phyloP scores from a whole-genome alignment of 2,113 vertebrate genomes.

The Odocoileus hemionus region DNA sequence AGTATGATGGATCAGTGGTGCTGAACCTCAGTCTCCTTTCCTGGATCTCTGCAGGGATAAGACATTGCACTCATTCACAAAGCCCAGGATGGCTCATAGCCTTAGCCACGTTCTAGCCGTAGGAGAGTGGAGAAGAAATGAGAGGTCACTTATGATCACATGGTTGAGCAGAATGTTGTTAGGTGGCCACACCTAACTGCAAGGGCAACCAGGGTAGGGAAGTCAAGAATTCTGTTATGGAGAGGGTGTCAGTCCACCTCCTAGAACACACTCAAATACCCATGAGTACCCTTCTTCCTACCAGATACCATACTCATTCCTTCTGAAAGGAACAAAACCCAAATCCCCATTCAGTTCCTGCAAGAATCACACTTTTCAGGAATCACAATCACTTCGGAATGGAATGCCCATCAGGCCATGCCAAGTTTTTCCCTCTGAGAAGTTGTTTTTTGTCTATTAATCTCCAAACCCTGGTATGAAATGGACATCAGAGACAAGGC shows the following conservation, averaged over 20 bases:
- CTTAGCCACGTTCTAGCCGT: background rate
- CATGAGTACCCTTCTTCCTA: too few relatives aligned
- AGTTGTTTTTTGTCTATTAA: background rate
- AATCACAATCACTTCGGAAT: background rate
- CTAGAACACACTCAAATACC: background rate
- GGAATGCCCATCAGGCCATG: background rate
- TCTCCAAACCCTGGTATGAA: background rate
- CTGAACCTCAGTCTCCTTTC: background rate
- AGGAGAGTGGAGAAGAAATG: background rate
- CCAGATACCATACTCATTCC: background rate
- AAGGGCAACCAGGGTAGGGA: background rate
- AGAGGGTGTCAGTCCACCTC: background rate
- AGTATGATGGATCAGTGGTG: background rate
- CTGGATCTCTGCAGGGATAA: background rate
- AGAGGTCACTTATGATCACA: background rate
- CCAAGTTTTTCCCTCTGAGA: background rate
- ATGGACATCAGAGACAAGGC: background rate
- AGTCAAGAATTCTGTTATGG: background rate
- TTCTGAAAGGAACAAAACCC: background rate
- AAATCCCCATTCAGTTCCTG: background rate
- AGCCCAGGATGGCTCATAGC: too few relatives aligned
- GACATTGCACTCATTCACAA: background rate
- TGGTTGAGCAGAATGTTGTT: background rate
- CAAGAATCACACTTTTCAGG: background rate
- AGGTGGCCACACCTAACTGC: rapidly evolving